A percentile compares a stretch with the other conserved stretches of the same genome.
Evolutionary conservation across 2,113 vertebrate species (phyloP).

Genomic region (Sinocyclocheilus anophthalmus): DNA sequence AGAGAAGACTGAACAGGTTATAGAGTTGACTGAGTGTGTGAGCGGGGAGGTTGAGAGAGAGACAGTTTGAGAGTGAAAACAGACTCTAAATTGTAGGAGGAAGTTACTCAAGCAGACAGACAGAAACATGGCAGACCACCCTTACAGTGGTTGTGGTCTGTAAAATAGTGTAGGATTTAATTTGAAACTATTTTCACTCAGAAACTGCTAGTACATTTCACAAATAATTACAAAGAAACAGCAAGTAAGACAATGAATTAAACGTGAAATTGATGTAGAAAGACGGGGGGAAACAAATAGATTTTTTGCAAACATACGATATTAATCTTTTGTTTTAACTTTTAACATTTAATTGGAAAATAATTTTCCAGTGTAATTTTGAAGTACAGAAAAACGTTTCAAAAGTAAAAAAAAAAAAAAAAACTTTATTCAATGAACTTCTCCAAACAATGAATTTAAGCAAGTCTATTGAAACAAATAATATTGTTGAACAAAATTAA

Average conservation of each 20-base stretch:
- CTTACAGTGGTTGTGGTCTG: background rate
- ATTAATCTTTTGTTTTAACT: too few relatives aligned
- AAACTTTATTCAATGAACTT: too few relatives aligned
- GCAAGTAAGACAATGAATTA: background rate
- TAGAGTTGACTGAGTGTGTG: slow-evolving; percentile 43
- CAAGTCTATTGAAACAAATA: too few relatives aligned
- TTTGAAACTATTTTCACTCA: background rate
- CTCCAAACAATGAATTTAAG: too few relatives aligned
- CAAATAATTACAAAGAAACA: background rate
- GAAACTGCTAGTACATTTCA: background rate
- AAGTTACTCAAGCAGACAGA: slow-evolving; percentile 12
- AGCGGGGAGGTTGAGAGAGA: slow-evolving; percentile 33
- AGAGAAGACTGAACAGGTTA: slow-evolving; percentile 34
- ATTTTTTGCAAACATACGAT: background rate
- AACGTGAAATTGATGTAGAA: background rate
- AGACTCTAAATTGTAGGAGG: slow-evolving; percentile 28
- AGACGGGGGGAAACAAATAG: background rate
- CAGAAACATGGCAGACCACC: slow-evolving; percentile 32
- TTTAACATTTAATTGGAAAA: too few relatives aligned
- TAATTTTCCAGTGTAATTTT: too few relatives aligned
- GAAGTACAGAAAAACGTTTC: too few relatives aligned
- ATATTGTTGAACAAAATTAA: too few relatives aligned
- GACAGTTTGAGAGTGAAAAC: slow-evolving; percentile 46
- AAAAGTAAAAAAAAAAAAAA: too few relatives aligned
- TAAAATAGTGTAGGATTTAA: background rate